Evolutionary conservation across 2,888 invertebrate genomes (phyloP).

Genomic region (Oxyteleia sp.): DNA sequence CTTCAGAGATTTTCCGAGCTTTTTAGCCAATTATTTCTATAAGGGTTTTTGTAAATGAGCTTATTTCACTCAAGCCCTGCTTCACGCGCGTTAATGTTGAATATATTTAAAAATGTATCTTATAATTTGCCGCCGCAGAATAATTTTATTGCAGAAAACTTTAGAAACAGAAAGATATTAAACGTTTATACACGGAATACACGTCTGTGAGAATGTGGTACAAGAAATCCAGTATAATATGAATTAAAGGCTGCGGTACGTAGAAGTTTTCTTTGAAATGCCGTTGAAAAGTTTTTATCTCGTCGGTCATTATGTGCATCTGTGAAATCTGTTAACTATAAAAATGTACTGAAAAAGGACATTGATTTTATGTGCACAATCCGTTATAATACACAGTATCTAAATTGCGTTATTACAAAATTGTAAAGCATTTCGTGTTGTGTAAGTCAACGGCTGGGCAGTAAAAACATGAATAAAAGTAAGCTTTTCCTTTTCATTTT

Average conservation of each 20-base stretch:
- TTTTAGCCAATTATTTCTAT: too few relatives aligned
- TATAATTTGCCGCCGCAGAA: neutral
- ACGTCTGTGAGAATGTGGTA: neutral
- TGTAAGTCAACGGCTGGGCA: neutral
- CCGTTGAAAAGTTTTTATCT: conserved; percentile 14
- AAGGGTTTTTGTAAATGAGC: too few relatives aligned
- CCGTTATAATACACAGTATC: neutral
- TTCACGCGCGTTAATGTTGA: too few relatives aligned
- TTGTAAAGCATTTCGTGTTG: neutral
- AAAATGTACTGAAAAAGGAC: conserved; percentile 10
- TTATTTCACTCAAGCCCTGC: too few relatives aligned
- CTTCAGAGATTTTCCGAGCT: too few relatives aligned
- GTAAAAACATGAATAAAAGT: neutral
- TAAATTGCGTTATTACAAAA: neutral
- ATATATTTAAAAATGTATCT: too few relatives aligned
- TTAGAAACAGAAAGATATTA: conserved; percentile 5
- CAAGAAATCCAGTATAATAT: conserved; percentile 10
- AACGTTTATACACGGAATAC: conserved; percentile 2
- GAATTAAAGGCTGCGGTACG: conserved; percentile 13
- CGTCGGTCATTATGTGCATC: conserved; percentile 1
- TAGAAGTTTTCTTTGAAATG: conserved; percentile 20
- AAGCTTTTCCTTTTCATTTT: conserved; percentile 5
- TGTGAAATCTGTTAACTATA: neutral
- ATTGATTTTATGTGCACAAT: conserved; percentile 5
- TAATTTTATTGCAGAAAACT: conserved; percentile 3